phyloP scores from a whole-genome alignment of 2,113 vertebrate genomes.

The Ploceus nigricollis region DNA sequence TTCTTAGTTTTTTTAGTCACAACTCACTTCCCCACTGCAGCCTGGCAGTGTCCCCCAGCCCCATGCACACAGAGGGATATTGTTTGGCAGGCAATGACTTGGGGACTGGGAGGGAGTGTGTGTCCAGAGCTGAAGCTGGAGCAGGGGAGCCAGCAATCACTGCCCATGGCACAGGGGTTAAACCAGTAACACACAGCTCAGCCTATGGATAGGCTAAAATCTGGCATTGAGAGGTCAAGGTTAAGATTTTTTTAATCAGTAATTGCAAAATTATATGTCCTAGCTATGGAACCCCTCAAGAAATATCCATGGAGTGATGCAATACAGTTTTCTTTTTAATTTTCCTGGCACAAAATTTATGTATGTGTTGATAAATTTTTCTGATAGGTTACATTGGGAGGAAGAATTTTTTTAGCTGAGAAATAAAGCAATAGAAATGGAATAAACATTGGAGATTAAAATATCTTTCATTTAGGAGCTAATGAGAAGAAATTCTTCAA shows the following conservation, averaged over 20 bases:
- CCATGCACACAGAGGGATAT: not conserved
- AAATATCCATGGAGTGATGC: not conserved
- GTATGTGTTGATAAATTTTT: not conserved
- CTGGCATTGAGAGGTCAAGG: not conserved
- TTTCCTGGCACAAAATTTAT: not conserved
- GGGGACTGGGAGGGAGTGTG: fast-evolving
- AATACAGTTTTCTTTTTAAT: not conserved
- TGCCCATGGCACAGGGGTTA: not conserved
- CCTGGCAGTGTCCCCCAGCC: not conserved
- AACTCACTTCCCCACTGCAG: not conserved
- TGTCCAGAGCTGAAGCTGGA: not conserved
- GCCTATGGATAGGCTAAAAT: not conserved
- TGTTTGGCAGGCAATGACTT: not conserved
- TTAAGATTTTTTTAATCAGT: not conserved
- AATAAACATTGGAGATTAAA: not conserved
- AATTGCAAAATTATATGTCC: not conserved
- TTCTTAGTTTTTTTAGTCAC: not conserved
- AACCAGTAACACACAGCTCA: not conserved
- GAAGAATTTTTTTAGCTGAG: not conserved
- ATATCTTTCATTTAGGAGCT: not conserved
- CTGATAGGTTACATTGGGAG: not conserved
- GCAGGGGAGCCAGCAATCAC: not conserved
- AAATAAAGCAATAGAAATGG: not conserved
- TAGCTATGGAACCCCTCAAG: not conserved
- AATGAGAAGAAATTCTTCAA: not conserved